Evolutionary conservation across 2,888 invertebrate genomes (phyloP).

Genomic region (Eupithecia inturbata): DNA sequence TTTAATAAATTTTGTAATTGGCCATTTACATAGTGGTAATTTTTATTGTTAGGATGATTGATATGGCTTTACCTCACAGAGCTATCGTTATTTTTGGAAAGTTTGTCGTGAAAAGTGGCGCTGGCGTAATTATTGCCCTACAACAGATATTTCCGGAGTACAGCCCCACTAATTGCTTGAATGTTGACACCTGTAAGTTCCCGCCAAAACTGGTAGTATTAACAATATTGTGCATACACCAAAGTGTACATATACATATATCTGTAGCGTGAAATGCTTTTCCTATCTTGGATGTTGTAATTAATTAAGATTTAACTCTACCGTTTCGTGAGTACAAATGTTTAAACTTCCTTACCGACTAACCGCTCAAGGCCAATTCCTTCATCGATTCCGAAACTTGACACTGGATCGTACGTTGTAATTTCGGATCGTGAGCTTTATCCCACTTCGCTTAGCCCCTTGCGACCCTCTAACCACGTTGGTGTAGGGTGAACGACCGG

Average conservation of each 20-base stretch:
- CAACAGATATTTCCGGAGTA: neutral
- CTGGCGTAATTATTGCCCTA: neutral
- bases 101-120: neutral
- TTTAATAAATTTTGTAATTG: neutral
- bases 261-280: neutral
- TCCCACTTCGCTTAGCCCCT: slow-evolving; percentile 32
- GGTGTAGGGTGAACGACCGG: slow-evolving; percentile 38
- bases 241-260: neutral
- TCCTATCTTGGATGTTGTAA: neutral
- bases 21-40: neutral
- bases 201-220: neutral
- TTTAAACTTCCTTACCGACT: neutral
- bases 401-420: slow-evolving; percentile 7
- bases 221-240: neutral
- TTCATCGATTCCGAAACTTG: slow-evolving; percentile 8
- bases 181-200: neutral
- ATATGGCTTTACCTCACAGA: neutral
- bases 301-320: neutral
- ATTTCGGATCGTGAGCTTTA: slow-evolving; percentile 15
- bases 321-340: neutral
- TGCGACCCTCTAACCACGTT: slow-evolving; percentile 29
- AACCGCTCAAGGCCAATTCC: neutral
- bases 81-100: neutral
- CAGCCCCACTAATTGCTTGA: neutral
- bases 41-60: neutral